Evolutionary conservation across 2,797 vertebrate genomes (phyloP).

Genomic region (Falco peregrinus): DNA sequence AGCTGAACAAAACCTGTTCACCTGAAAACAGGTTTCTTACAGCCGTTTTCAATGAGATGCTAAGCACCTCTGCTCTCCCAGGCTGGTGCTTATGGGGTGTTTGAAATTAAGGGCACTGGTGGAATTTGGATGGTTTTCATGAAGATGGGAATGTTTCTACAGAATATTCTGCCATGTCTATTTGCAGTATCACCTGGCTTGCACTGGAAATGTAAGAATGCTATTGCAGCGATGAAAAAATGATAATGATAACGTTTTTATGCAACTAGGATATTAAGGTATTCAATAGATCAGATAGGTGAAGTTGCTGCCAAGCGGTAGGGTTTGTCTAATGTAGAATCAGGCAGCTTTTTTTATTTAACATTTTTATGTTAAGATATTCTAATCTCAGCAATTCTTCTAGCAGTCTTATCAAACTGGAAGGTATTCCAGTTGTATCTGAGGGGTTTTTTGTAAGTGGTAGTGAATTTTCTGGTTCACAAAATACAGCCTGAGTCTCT

Average conservation of each 20-base stretch:
- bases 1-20: too few species aligned
- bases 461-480: not conserved
- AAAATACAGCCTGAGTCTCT: not conserved
- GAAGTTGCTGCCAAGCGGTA: not conserved
- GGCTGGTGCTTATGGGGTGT: not conserved
- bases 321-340: not conserved
- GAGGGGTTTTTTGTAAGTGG: not conserved
- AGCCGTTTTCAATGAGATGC: not conserved
- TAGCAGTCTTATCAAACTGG: not conserved
- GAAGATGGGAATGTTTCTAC: not conserved
- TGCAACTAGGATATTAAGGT: not conserved
- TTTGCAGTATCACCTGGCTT: not conserved
- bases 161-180: not conserved
- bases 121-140: not conserved
- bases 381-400: not conserved
- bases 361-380: not conserved
- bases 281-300: not conserved
- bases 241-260: not conserved
- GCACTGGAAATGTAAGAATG: not conserved
- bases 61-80: not conserved
- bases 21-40: not conserved
- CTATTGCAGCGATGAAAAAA: not conserved
- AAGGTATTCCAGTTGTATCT: not conserved
- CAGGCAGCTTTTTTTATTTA: not conserved
- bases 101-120: not conserved